Evolutionary conservation across 2,888 invertebrate genomes (phyloP).

Genomic region (Melanargia galathea): DNA sequence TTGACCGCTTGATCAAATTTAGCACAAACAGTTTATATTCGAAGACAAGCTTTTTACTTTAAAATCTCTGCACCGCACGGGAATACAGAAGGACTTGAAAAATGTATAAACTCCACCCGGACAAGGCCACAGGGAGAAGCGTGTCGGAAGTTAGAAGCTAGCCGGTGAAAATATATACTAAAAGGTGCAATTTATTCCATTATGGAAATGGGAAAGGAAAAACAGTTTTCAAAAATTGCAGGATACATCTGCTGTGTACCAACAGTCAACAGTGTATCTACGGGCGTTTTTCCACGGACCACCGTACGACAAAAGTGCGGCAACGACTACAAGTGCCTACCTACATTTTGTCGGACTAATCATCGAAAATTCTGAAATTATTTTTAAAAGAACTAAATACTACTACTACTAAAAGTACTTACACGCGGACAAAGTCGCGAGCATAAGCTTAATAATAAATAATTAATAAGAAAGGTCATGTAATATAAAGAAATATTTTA

Average conservation of each 20-base stretch:
- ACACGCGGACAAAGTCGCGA: too few relatives aligned
- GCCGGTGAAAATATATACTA: constrained; percentile 1
- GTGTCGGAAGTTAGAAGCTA: background rate
- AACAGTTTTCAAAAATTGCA: constrained; percentile 2
- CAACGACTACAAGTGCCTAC: too few relatives aligned
- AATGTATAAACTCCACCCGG: background rate
- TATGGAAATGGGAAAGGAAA: constrained; percentile 4
- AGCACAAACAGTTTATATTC: background rate
- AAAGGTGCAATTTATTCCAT: constrained; percentile 14
- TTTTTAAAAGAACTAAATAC: too few relatives aligned
- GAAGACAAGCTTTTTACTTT: background rate
- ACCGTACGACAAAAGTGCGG: too few relatives aligned
- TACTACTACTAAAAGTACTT: too few relatives aligned
- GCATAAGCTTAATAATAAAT: too few relatives aligned
- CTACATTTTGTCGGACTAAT: too few relatives aligned
- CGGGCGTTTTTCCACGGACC: too few relatives aligned
- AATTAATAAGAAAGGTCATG: too few relatives aligned
- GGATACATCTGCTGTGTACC: constrained; percentile 25
- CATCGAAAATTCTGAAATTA: too few relatives aligned
- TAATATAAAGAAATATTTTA: too few relatives aligned
- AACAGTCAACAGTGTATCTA: background rate
- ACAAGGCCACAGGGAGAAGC: background rate
- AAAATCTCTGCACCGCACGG: background rate
- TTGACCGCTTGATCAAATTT: background rate
- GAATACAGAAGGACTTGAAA: background rate